Evolutionary conservation across 2,797 vertebrate species (phyloP).

Genomic region (Botia kubotai): DNA sequence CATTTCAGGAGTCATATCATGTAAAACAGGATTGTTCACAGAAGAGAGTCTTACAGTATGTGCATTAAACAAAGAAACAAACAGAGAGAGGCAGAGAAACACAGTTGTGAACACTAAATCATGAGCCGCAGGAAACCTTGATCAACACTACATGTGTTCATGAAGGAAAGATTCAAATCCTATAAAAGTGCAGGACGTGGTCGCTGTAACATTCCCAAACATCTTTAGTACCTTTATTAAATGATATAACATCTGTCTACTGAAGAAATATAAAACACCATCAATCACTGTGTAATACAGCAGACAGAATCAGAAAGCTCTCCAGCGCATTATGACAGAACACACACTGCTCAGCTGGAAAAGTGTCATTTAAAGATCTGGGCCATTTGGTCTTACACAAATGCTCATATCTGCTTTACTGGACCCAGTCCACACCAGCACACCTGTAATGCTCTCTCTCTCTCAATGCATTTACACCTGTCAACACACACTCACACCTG

Average conservation of each 20-base stretch:
- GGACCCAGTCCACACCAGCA: slow-evolving; percentile 33
- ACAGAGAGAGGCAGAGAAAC: not conserved
- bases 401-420: slow-evolving; percentile 48
- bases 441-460: slow-evolving; percentile 44
- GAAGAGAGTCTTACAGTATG: too few relatives aligned
- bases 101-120: not conserved
- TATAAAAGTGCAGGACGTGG: not conserved
- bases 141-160: not conserved
- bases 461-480: slow-evolving; percentile 21
- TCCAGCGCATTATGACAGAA: not conserved
- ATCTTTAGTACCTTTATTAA: not conserved
- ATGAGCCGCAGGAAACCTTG: not conserved
- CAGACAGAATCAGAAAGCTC: not conserved
- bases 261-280: not conserved
- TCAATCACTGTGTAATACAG: not conserved
- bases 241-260: not conserved
- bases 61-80: too few relatives aligned
- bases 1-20: not conserved
- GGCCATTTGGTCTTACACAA: slow-evolving; percentile 42
- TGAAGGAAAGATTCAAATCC: not conserved
- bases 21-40: not conserved
- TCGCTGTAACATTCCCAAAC: not conserved
- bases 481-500: slow-evolving; percentile 30
- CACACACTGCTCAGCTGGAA: slow-evolving; percentile 51
- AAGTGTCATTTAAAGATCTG: slow-evolving; percentile 43